Evolutionary conservation across 1,140 invertebrate species (phyloP), one percentile per base, ranked within the genome.

Genomic region (Polypedilum vanderplanki): DNA sequence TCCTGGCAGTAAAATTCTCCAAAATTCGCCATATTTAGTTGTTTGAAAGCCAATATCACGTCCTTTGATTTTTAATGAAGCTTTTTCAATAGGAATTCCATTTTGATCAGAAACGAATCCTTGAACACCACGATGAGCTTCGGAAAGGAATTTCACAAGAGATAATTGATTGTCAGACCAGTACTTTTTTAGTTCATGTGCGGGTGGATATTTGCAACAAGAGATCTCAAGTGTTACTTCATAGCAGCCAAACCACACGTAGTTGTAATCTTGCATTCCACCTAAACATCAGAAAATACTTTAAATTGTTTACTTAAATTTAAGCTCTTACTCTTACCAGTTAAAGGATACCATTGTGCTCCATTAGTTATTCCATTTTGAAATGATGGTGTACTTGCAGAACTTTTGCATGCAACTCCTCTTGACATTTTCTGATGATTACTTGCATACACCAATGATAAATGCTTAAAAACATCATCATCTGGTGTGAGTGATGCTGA

Each of bases 251-350:
- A 95, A 96, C 90, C 94, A 94, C 12, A 98, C 88, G 81, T 99
- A 99, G 83, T 99, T 99, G 84, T 94, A 99, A 82, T 99, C 98
- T 86, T 99, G 97, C 94, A 96, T 95, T 7, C 85, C 87, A 83
- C 46, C 46, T 57, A n/a, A 4, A 57, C n/a, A 12, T n/a, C 46
- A 57, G 4, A 57, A 15, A 33, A 3, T 33, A 5, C 24, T 33
- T 33, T 3, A 33, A 33, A 3, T 1, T 33, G 24, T 33, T 33
- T 33, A 5, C 24, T 33, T 5, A 33, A 33, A 33, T n/a, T 46
- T n/a, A 57, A 57, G 10, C 15, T n/a, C 46, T 57, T 15, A 57
- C 15, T n/a, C 46, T 57, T 15, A 57, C 94, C 95, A 75, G 92
- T 93, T 0, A 97, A 83, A 0, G 93, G 92, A 83, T 96, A 96